phyloP scores from a whole-genome alignment of 2,113 vertebrate genomes.

The Xiphophorus maculatus region DNA sequence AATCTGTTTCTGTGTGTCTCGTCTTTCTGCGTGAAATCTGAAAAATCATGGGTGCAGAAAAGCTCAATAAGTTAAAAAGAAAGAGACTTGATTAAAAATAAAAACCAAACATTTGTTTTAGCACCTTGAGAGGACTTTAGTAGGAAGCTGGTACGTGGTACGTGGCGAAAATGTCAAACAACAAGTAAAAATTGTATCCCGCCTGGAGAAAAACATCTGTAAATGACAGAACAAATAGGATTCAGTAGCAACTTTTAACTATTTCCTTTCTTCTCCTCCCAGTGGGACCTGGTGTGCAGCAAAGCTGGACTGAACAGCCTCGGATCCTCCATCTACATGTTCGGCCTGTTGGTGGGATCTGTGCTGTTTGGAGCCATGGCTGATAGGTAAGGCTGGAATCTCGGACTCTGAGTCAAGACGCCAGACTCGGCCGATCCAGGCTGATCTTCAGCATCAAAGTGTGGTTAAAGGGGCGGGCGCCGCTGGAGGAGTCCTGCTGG shows the following conservation, averaged over 20 bases:
- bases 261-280: neutral
- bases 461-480: neutral
- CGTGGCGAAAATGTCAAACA: neutral
- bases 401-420: slow-evolving; percentile 1
- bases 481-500: neutral
- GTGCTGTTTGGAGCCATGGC: slow-evolving; percentile 79
- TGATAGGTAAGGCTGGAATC: slow-evolving; percentile 71
- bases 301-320: slow-evolving; percentile 71
- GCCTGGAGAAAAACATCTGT: neutral
- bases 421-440: neutral
- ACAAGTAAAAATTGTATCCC: neutral
- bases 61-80: neutral
- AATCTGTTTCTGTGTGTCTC: neutral
- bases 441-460: slow-evolving; percentile 20
- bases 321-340: slow-evolving; percentile 79
- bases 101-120: no score
- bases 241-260: neutral
- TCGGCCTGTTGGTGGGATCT: slow-evolving; percentile 78
- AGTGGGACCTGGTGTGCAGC: slow-evolving; percentile 84
- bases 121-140: no score
- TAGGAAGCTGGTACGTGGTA: neutral
- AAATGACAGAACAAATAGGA: neutral
- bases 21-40: neutral
- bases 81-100: no score
- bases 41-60: neutral